A percentile compares a stretch with the other conserved stretches of the same genome.
Evolutionary conservation across 2,797 vertebrate species (phyloP).

Genomic region (Dermochelys coriacea): DNA sequence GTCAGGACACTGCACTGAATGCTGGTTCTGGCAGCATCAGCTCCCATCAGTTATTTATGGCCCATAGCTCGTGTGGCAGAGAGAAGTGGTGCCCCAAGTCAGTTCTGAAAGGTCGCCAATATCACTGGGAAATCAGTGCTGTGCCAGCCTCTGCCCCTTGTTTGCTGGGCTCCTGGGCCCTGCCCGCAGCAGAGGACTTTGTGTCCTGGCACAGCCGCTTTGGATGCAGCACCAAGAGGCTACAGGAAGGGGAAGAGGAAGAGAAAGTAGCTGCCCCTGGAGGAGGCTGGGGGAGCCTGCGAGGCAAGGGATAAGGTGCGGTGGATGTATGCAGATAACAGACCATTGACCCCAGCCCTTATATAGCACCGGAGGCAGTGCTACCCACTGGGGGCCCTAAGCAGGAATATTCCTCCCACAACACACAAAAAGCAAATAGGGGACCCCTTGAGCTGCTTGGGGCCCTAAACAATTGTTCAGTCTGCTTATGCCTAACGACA

Average conservation of each 20-base stretch:
- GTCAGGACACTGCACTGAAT: neutral
- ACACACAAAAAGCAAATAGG: neutral
- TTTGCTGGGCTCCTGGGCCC: neutral
- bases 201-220: neutral
- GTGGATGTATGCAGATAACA: too few species aligned
- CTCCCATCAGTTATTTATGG: neutral
- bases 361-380: neutral
- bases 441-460: neutral
- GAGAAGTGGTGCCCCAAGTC: conserved; percentile 20
- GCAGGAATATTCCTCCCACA: neutral
- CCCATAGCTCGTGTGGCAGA: neutral
- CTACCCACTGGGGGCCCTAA: neutral
- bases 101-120: neutral
- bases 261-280: too few species aligned
- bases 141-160: neutral
- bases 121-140: neutral
- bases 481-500: neutral
- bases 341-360: neutral
- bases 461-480: neutral
- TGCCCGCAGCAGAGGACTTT: neutral
- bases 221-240: neutral
- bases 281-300: too few species aligned
- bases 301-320: neutral
- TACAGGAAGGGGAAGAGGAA: too few species aligned
- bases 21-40: conserved; percentile 16